Conservation (phyloP, 2,797 vertebrate genomes). For the Antrozous pallidus region DNA sequence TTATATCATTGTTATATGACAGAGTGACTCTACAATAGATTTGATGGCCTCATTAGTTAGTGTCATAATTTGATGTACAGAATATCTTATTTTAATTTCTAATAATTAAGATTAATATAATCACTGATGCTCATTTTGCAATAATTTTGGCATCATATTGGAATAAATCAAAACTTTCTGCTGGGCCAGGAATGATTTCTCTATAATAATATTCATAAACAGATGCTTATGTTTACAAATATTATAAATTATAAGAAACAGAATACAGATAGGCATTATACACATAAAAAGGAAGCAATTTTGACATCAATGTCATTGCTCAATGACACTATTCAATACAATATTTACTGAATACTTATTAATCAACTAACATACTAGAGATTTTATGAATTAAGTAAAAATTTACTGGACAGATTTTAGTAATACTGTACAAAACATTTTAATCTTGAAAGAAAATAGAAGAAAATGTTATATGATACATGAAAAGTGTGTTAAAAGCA, state of each 20-base stretch:
- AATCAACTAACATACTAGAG: background rate
- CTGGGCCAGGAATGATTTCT: background rate
- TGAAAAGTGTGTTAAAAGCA: background rate
- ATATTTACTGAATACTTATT: background rate
- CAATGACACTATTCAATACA: background rate
- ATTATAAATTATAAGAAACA: background rate
- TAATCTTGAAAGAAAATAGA: background rate
- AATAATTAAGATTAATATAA: background rate
- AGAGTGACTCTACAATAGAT: background rate
- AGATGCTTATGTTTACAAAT: background rate
- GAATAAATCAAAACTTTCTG: background rate
- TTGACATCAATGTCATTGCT: background rate
- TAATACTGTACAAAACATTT: background rate
- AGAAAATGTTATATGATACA: background rate
- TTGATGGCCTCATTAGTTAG: background rate
- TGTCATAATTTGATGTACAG: background rate
- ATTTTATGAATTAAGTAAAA: background rate
- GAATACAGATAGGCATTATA: background rate
- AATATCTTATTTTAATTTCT: background rate
- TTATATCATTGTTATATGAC: background rate
- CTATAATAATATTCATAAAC: background rate
- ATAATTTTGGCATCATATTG: background rate
- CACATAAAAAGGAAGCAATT: background rate
- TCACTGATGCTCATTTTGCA: background rate
- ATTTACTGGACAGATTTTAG: background rate